Conservation (phyloP, 2,888 invertebrate genomes). For the Seira musarum region DNA sequence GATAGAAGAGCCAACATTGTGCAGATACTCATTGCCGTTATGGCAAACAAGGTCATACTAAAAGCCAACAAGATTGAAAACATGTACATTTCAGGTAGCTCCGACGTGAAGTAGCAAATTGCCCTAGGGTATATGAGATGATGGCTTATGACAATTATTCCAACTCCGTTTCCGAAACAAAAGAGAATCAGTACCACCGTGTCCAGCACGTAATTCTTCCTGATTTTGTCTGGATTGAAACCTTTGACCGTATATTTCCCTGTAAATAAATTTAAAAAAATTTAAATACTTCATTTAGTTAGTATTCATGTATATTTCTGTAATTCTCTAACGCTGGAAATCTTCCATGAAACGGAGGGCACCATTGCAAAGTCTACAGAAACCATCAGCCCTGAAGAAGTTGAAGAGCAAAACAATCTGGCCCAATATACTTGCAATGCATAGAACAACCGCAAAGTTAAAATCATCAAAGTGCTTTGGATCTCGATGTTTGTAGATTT, state of each 20-base stretch:
- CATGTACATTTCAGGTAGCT: neutral
- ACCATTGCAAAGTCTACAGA: neutral
- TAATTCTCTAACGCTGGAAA: neutral
- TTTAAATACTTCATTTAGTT: too few species aligned
- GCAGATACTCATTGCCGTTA: neutral
- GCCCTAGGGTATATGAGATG: slow-evolving; percentile 18
- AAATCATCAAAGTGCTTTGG: slow-evolving; percentile 25
- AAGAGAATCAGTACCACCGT: neutral
- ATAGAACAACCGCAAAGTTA: slow-evolving; percentile 8
- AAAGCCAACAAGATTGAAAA: neutral
- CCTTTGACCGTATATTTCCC: neutral
- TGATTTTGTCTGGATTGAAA: slow-evolving; percentile 14
- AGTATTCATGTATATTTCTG: too few species aligned
- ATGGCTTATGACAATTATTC: neutral
- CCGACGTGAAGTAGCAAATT: slow-evolving; percentile 18
- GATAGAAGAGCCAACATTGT: neutral
- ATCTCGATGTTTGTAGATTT: slow-evolving; percentile 2
- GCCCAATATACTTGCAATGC: neutral
- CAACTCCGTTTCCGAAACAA: neutral
- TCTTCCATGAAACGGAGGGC: neutral
- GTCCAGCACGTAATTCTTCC: slow-evolving; percentile 9
- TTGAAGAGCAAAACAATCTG: neutral
- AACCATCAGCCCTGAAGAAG: neutral
- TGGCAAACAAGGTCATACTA: neutral
- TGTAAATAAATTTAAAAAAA: too few species aligned